phyloP scores from a whole-genome alignment of 2,113 vertebrate species.

The Sceloporus tristichus region DNA sequence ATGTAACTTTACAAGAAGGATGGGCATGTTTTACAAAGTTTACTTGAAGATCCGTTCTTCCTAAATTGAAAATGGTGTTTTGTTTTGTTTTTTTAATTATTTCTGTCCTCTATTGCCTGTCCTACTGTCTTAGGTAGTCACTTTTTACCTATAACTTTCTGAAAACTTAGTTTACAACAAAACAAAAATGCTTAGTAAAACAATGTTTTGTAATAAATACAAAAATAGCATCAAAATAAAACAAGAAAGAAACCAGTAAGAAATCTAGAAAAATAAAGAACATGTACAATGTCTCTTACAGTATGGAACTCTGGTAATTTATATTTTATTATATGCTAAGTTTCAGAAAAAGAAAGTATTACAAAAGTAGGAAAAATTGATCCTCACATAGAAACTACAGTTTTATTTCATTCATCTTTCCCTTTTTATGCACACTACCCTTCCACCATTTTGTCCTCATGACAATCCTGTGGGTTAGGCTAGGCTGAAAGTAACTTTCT shows the following conservation, averaged over 20 bases:
- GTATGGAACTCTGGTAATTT: background rate
- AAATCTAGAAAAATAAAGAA: background rate
- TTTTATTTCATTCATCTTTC: background rate
- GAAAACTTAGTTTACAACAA: background rate
- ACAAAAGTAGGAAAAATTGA: background rate
- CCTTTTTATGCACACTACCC: background rate
- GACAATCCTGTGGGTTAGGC: background rate
- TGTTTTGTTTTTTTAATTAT: background rate
- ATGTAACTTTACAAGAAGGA: background rate
- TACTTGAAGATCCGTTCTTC: background rate
- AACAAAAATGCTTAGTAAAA: background rate
- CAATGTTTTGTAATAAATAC: background rate
- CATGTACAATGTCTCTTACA: background rate
- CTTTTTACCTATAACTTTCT: background rate
- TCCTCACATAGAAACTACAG: background rate
- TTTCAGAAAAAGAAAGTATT: background rate
- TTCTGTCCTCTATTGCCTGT: background rate
- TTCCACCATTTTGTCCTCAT: background rate
- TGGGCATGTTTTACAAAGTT: background rate
- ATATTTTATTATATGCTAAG: background rate
- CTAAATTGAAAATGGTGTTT: background rate
- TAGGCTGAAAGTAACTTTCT: background rate
- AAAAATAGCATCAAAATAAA: background rate
- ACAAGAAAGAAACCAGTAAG: background rate
- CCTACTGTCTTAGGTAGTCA: background rate